Evolutionary conservation across 2,888 invertebrate species (phyloP).

Genomic region (Alloplasta piceator): DNA sequence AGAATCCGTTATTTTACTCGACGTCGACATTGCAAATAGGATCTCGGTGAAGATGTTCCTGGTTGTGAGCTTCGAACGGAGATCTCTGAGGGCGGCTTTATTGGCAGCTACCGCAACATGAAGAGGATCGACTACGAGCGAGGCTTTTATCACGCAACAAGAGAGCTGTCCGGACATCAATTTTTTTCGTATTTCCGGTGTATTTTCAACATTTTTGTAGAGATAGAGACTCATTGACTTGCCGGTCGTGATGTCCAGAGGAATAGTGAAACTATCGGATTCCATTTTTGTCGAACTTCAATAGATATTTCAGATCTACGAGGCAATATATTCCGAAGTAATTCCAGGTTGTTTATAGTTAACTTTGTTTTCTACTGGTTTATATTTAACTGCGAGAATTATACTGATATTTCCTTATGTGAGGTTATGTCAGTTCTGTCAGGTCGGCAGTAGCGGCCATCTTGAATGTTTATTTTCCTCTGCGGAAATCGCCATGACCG

Average conservation of each 20-base stretch:
- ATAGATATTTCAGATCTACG: neutral
- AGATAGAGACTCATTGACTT: conserved; percentile 84
- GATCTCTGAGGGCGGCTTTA: conserved; percentile 85
- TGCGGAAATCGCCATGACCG: too few relatives aligned
- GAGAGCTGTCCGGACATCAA: conserved; percentile 85
- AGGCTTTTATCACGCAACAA: conserved; percentile 87
- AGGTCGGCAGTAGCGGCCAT: neutral
- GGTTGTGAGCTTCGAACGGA: conserved; percentile 85
- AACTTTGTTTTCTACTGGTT: neutral
- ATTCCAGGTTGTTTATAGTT: neutral
- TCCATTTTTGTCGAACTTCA: neutral
- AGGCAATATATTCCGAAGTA: neutral
- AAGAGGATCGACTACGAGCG: conserved; percentile 86
- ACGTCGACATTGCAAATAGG: conserved; percentile 87
- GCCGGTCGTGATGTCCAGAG: conserved; percentile 83
- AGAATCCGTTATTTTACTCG: conserved; percentile 89
- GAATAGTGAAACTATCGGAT: conserved; percentile 69
- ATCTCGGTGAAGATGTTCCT: conserved; percentile 87
- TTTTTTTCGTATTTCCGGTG: conserved; percentile 84
- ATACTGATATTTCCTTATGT: neutral
- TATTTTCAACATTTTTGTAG: conserved; percentile 86
- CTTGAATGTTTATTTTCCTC: neutral
- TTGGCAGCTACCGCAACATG: conserved; percentile 88
- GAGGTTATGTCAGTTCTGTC: neutral
- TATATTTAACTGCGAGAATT: neutral